Conservation (phyloP, 2,888 invertebrate genomes). For the Lycia hirtaria region DNA sequence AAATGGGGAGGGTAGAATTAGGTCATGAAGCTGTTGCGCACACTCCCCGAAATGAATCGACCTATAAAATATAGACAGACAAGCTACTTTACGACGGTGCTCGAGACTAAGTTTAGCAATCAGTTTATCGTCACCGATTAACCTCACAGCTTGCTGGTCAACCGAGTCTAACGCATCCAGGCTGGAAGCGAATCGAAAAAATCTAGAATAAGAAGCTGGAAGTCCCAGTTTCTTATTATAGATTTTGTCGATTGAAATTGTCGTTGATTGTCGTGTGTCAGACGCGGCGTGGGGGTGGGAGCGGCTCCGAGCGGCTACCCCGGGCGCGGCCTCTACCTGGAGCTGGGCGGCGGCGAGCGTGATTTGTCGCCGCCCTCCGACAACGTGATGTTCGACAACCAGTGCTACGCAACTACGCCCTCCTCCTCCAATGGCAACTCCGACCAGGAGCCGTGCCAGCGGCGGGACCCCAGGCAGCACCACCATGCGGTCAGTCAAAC, state of each 20-base stretch:
- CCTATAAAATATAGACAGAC: too few relatives aligned
- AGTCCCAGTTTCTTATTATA: too few relatives aligned
- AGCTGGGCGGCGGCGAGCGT: slow-evolving; percentile 88
- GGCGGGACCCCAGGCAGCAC: slow-evolving; percentile 86
- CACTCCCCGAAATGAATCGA: too few relatives aligned
- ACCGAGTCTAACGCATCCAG: too few relatives aligned
- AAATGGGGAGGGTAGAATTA: too few relatives aligned
- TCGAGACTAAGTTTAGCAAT: too few relatives aligned
- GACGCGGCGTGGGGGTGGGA: slow-evolving; percentile 77
- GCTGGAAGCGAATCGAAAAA: too few relatives aligned
- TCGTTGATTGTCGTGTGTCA: slow-evolving; percentile 34
- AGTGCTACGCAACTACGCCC: slow-evolving; percentile 97
- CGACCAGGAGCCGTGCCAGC: slow-evolving; percentile 91
- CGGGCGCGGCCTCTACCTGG: slow-evolving; percentile 90
- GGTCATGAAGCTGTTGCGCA: too few relatives aligned
- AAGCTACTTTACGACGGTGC: too few relatives aligned
- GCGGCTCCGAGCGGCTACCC: slow-evolving; percentile 87
- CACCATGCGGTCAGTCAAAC: slow-evolving; percentile 84
- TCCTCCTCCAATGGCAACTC: slow-evolving; percentile 97
- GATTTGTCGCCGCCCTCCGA: slow-evolving; percentile 95
- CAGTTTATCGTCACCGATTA: too few relatives aligned
- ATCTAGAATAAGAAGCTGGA: too few relatives aligned
- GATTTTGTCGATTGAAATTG: neutral
- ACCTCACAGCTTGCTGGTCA: too few relatives aligned
- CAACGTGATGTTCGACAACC: slow-evolving; percentile 97